Base-by-base conservation (phyloP, 2,888 invertebrate genomes). In the Chaetogeoica ovagalla region DNA sequence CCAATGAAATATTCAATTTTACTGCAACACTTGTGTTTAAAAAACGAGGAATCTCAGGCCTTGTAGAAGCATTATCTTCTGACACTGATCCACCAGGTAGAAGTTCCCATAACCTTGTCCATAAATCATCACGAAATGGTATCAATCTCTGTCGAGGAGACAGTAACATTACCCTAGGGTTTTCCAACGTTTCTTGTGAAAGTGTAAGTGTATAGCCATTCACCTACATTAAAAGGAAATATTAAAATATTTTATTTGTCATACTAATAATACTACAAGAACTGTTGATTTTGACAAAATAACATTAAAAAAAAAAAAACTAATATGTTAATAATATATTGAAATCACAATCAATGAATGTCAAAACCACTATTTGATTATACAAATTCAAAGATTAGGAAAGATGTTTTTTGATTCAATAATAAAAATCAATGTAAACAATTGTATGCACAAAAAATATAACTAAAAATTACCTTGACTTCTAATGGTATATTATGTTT, bases 131-230 rank as follows among this genome's bases (percentile, higher is more conserved):
- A 73, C 91, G 89, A 86, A 93, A 94, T 81, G 94, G 94, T n/a
- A 92, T 90, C 69, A 95, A 89, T 82, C 95, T 89, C 86, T 95
- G 94, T 81, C 94, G 91, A 1, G 94, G 94, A 5, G 94, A 93
- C 75, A 95, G 87, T 71, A 95, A 88, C 91, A 94, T 94, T 86
- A 93, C 94, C 39, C 92, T 90, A 17, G 93, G 92, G 85, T 93
- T 93, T 91, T 93, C 93, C 73, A 94, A 87, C 83, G 91, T 90
- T 86, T 94, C 93, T 84, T 92, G 82, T 52, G 81, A 76, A 43
- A 82, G 43, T 15, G 82, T 76, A 39, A 93, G 90, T 82, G 87
- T 89, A 82, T 90, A 87, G 81, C 87, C 87, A 70, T 87, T 86
- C 11, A 87, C 86, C 88, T 88, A 83, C 0, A 39, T 82, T 15